Conservation (phyloP, 2,888 invertebrate species). For the Dolichomitus sp. region DNA sequence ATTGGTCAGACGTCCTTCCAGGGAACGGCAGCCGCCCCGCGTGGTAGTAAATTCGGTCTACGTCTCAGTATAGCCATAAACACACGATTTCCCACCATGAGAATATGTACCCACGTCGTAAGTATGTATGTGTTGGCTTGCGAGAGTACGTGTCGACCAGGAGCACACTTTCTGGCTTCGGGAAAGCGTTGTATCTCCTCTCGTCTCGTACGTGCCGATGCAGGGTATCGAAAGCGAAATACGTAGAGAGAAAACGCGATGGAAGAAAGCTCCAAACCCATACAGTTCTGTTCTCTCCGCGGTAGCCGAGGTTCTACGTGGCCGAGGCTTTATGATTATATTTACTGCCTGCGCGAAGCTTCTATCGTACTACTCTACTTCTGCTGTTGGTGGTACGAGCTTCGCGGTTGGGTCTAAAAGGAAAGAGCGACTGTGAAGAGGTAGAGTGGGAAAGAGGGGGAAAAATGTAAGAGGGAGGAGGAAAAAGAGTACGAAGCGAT, state of each 20-base stretch:
- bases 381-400: conserved; percentile 30
- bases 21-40: background rate
- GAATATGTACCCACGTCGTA: background rate
- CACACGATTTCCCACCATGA: conserved; percentile 8
- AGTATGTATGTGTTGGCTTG: background rate
- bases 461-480: background rate
- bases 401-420: conserved; percentile 45
- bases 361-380: conserved; percentile 45
- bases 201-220: conserved; percentile 76
- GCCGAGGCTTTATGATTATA: conserved; percentile 80
- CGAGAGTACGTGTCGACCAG: conserved; percentile 10
- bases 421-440: conserved; percentile 38
- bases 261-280: conserved; percentile 22
- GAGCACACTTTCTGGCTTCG: conserved; percentile 63
- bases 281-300: conserved; percentile 32
- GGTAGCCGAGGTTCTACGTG: conserved; percentile 36
- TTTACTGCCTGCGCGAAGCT: conserved; percentile 75
- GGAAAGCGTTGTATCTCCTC: conserved; percentile 74
- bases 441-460: background rate
- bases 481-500: conserved; percentile 41
- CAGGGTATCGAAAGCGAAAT: conserved; percentile 48
- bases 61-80: conserved; percentile 10
- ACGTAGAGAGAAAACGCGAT: conserved; percentile 29
- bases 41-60: background rate
- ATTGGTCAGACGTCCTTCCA: background rate